Evolutionary conservation across 2,797 vertebrate genomes (phyloP).

Genomic region (Heterohyrax brucei): DNA sequence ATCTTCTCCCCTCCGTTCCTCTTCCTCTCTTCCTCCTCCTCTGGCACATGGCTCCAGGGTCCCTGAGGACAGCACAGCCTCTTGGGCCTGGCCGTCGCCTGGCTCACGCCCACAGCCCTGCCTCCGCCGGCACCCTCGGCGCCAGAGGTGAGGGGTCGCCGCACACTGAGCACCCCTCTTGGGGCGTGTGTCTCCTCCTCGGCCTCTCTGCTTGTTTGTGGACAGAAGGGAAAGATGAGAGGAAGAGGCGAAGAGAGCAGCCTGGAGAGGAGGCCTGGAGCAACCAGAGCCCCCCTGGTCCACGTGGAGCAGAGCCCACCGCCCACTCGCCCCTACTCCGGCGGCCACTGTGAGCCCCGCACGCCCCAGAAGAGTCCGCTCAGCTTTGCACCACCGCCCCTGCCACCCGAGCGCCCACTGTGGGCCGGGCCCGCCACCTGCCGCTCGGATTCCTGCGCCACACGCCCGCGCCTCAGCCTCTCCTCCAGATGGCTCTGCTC

Average conservation of each 20-base stretch:
- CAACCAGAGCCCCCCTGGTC: accelerated
- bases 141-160: neutral
- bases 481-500: neutral
- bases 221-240: neutral
- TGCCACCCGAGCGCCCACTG: neutral
- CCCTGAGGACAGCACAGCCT: neutral
- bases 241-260: neutral
- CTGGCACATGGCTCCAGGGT: accelerated
- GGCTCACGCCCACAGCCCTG: accelerated
- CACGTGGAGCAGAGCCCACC: accelerated
- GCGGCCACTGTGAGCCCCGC: neutral
- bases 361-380: neutral
- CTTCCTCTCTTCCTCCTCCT: neutral
- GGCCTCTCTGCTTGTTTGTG: accelerated
- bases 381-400: neutral
- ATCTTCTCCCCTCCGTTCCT: neutral
- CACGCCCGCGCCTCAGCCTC: neutral
- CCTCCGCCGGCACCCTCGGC: accelerated
- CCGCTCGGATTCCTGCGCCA: accelerated
- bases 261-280: accelerated
- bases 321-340: accelerated
- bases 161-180: neutral
- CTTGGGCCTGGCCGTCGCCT: accelerated
- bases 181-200: neutral
- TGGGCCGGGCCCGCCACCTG: neutral